Percentiles rank a stretch among this genome's conserved stretches.
These are phyloP conservation scores for Palythoa heliodiscus DNA, from an alignment of 92 coral and sea anemone genomes.

Conservation along the genomic window DNA sequence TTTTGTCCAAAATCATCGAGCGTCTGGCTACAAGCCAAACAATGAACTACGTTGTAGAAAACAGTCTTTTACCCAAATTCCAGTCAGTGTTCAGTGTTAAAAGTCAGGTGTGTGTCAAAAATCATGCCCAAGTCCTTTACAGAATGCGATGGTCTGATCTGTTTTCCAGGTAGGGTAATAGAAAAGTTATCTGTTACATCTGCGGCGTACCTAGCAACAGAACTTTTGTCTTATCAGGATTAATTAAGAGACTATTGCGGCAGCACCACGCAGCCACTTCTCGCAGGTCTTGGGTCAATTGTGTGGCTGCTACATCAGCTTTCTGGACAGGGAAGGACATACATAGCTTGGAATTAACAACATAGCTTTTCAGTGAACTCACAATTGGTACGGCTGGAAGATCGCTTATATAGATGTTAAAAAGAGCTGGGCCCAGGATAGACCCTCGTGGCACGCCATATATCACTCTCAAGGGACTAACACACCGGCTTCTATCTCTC, in stretches of 20 bases:
- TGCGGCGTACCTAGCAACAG: constrained; percentile 33
- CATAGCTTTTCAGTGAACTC: background rate
- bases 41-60: too few species aligned
- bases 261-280: constrained; percentile 46
- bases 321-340: background rate
- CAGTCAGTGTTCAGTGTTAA: too few species aligned
- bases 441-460: background rate
- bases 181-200: too few species aligned
- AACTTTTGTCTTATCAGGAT: constrained; percentile 44
- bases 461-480: background rate
- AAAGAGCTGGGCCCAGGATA: background rate
- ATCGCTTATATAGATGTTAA: background rate
- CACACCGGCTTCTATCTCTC: constrained; percentile 26
- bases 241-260: constrained; percentile 39
- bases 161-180: background rate
- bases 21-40: too few species aligned
- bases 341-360: background rate
- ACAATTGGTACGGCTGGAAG: background rate
- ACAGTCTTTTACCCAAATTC: too few species aligned
- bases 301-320: background rate
- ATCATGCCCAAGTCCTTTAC: too few species aligned
- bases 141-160: too few species aligned
- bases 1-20: too few species aligned
- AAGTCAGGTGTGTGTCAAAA: too few species aligned
- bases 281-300: constrained; percentile 27